Evolutionary conservation across 2,888 invertebrate genomes (phyloP).

Genomic region (Unio pictorum): DNA sequence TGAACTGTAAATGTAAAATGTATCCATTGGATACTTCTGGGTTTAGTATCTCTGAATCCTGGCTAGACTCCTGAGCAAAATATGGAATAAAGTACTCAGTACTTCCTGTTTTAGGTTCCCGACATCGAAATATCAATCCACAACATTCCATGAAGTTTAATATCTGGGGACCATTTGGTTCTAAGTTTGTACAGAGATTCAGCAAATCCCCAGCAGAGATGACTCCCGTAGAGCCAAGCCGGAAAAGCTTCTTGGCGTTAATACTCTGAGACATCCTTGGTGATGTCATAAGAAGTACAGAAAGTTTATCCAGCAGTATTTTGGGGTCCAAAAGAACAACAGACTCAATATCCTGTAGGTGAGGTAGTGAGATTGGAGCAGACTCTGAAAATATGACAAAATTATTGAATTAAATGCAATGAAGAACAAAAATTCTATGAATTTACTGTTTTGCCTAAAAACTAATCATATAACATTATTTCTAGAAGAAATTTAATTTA

Average conservation of each 20-base stretch:
- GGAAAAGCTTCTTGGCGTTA: slow-evolving; percentile 31
- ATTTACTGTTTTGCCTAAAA: too few relatives aligned
- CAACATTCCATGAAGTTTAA: slow-evolving; percentile 33
- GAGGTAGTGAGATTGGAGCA: slow-evolving; percentile 27
- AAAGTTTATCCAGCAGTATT: slow-evolving; percentile 26
- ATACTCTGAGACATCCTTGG: slow-evolving; percentile 19
- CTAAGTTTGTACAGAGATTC: slow-evolving; percentile 9
- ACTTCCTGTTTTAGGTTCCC: slow-evolving; percentile 9
- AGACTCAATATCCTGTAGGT: slow-evolving; percentile 25
- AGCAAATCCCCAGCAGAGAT: slow-evolving; percentile 22
- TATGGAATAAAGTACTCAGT: slow-evolving; percentile 40
- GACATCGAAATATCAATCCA: slow-evolving; percentile 29
- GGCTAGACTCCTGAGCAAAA: slow-evolving; percentile 25
- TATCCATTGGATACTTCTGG: slow-evolving; percentile 20
- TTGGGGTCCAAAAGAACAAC: slow-evolving; percentile 35
- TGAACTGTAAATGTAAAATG: slow-evolving; percentile 37
- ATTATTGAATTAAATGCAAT: too few relatives aligned
- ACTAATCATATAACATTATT: too few relatives aligned
- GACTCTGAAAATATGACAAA: slow-evolving; percentile 26
- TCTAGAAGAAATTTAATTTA: too few relatives aligned
- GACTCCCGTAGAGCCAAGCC: slow-evolving; percentile 31
- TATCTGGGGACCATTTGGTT: slow-evolving; percentile 12
- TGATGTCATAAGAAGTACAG: slow-evolving; percentile 11
- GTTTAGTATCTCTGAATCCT: not conserved
- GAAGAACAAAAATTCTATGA: too few relatives aligned